Evolutionary conservation across 2,797 vertebrate genomes (phyloP).

Genomic region (Peromyscus nudipes): DNA sequence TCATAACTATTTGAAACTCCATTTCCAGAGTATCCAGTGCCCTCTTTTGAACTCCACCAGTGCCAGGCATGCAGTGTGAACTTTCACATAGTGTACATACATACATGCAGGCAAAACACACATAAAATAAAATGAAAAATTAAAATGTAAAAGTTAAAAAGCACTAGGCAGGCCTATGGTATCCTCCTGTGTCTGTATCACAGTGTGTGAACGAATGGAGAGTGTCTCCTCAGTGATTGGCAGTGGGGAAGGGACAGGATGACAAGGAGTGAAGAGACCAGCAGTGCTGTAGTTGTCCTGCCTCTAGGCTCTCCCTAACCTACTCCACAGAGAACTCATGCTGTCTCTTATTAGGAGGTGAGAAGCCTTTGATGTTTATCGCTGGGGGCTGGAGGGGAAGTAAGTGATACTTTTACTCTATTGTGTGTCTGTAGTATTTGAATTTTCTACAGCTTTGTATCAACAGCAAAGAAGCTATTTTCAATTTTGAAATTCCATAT

Average conservation of each 20-base stretch:
- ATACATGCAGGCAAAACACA: neutral
- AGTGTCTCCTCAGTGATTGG: neutral
- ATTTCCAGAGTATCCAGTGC: neutral
- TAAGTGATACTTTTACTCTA: slow-evolving; percentile 40
- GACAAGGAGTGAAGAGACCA: neutral
- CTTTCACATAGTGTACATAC: neutral
- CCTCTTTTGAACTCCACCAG: neutral
- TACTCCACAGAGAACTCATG: neutral
- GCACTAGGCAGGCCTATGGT: neutral
- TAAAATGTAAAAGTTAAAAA: neutral
- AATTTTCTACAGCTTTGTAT: slow-evolving; percentile 36
- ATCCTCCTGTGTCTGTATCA: neutral
- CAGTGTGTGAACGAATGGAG: neutral
- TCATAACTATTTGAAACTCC: neutral
- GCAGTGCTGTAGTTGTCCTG: neutral
- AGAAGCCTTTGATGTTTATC: slow-evolving; percentile 1
- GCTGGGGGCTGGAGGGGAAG: neutral
- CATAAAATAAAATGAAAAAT: neutral
- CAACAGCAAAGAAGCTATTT: slow-evolving; percentile 8
- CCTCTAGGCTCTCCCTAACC: neutral
- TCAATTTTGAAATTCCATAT: slow-evolving; percentile 23
- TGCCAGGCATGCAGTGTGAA: neutral
- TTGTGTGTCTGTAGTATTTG: slow-evolving; percentile 41
- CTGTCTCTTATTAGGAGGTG: slow-evolving; percentile 17
- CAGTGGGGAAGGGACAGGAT: neutral